Evolutionary conservation across 2,113 vertebrate genomes (phyloP).

Genomic region (Callocephalon fimbriatum): DNA sequence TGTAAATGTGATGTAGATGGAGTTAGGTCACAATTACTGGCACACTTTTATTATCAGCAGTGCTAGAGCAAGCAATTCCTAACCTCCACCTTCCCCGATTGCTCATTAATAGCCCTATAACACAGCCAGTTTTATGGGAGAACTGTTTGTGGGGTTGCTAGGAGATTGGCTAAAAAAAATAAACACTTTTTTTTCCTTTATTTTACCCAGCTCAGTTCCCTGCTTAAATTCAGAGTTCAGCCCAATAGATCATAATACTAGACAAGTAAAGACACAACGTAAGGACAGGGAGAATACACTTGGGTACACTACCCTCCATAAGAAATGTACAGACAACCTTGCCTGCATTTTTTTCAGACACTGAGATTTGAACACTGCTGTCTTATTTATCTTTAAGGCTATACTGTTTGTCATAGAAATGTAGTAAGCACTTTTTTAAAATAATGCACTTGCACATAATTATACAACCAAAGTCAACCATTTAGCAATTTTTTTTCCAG

Average conservation of each 20-base stretch:
- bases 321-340: not conserved
- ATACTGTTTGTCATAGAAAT: not conserved
- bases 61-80: not conserved
- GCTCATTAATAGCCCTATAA: not conserved
- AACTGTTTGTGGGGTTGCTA: not conserved
- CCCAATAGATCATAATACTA: not conserved
- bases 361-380: not conserved
- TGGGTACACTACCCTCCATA: not conserved
- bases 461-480: not conserved
- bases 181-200: not conserved
- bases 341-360: not conserved
- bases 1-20: not conserved
- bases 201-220: not conserved
- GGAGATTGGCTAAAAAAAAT: not conserved
- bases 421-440: not conserved
- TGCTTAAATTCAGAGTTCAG: not conserved
- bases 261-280: not conserved
- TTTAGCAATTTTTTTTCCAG: not conserved
- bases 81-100: not conserved
- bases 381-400: not conserved
- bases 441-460: not conserved
- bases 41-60: not conserved
- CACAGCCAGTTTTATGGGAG: not conserved
- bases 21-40: not conserved
- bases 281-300: not conserved